Conservation (phyloP, 2,888 invertebrate species). For the Heliconius ismenius region DNA sequence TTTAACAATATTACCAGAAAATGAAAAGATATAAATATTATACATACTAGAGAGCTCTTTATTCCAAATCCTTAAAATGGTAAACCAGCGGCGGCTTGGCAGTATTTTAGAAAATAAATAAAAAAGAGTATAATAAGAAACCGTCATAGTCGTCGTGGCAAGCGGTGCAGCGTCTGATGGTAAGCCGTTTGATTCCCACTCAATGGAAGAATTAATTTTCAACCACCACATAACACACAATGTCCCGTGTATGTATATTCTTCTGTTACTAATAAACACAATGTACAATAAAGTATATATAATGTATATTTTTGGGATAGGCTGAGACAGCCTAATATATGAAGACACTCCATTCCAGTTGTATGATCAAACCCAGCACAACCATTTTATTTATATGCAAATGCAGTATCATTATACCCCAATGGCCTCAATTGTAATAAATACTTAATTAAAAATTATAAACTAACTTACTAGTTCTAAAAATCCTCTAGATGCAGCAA, state of each 20-base stretch:
- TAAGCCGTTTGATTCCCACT: not conserved
- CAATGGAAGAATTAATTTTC: not conserved
- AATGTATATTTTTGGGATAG: too few relatives aligned
- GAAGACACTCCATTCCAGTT: too few relatives aligned
- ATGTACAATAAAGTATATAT: not conserved
- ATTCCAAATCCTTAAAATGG: too few relatives aligned
- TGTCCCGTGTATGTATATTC: not conserved
- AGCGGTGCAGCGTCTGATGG: not conserved
- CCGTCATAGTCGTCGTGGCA: not conserved
- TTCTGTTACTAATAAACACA: not conserved
- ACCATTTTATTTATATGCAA: too few relatives aligned
- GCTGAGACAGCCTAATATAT: too few relatives aligned
- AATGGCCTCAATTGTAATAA: not conserved
- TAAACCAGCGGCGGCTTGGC: too few relatives aligned
- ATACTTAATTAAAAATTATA: not conserved
- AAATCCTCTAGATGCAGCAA: conserved; percentile 82
- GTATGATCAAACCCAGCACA: too few relatives aligned
- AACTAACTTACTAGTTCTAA: conserved; percentile 69
- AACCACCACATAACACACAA: not conserved
- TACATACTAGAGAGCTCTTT: too few relatives aligned
- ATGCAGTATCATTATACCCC: too few relatives aligned
- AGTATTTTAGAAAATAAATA: too few relatives aligned
- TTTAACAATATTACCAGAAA: conserved; percentile 45
- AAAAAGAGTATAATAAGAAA: not conserved
- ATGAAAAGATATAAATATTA: not conserved